Evolutionary conservation across 2,888 invertebrate genomes (phyloP).

Genomic region (Drosophila atroscutellata): DNA sequence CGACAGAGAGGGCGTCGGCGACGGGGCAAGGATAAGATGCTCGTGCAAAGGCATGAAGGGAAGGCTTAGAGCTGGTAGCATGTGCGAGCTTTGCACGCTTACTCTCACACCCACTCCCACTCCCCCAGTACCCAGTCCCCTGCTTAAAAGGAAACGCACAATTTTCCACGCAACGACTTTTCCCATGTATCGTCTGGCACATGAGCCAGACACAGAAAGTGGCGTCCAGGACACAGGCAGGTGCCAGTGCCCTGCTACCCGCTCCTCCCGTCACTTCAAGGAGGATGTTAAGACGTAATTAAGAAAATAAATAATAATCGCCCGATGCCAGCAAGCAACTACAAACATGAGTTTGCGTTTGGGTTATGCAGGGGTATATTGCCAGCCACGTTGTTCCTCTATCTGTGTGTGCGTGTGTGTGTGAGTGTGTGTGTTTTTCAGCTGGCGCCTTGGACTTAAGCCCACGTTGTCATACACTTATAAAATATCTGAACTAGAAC

Average conservation of each 20-base stretch:
- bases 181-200: conserved; percentile 56
- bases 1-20: conserved; percentile 5
- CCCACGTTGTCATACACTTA: conserved; percentile 75
- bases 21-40: conserved; percentile 67
- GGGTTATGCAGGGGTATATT: conserved; percentile 13
- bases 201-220: conserved; percentile 52
- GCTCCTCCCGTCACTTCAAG: conserved; percentile 54
- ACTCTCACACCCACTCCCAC: background rate
- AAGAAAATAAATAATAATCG: conserved; percentile 83
- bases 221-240: conserved; percentile 43
- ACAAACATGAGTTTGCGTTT: conserved; percentile 22
- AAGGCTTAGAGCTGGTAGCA: conserved; percentile 78
- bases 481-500: conserved; percentile 69
- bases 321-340: conserved; percentile 60
- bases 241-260: conserved; percentile 34
- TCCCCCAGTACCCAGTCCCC: background rate
- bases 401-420: background rate
- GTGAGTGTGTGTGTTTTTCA: conserved; percentile 32
- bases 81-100: conserved; percentile 58
- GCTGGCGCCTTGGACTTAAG: conserved; percentile 68
- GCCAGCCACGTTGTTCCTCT: background rate
- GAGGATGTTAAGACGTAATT: conserved; percentile 78
- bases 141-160: conserved; percentile 47
- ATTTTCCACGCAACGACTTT: conserved; percentile 68
- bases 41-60: conserved; percentile 41